Evolutionary conservation across 2,113 vertebrate genomes (phyloP).

Genomic region (Corythaeola cristata): DNA sequence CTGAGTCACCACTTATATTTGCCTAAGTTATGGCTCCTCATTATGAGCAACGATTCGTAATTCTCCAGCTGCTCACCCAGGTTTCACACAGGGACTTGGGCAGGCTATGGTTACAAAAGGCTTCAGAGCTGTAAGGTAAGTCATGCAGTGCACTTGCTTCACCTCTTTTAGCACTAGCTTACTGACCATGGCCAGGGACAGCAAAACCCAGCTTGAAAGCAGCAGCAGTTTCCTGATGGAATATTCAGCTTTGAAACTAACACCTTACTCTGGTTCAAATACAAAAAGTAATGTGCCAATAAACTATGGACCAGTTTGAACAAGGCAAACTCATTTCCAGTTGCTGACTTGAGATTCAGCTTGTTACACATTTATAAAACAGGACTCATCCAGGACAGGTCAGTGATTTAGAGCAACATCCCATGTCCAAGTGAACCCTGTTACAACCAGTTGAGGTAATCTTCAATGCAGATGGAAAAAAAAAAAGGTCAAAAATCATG

Average conservation of each 20-base stretch:
- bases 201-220: not conserved
- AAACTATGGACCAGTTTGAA: not conserved
- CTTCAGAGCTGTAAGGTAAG: not conserved
- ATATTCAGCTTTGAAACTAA: not conserved
- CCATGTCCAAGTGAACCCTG: not conserved
- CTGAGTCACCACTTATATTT: conserved; percentile 9
- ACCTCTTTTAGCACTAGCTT: not conserved
- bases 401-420: not conserved
- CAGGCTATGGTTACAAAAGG: not conserved
- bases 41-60: conserved; percentile 6
- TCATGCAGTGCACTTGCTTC: not conserved
- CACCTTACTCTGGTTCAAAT: not conserved
- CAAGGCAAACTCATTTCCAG: not conserved
- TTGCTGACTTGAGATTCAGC: not conserved
- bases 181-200: not conserved
- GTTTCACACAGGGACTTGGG: not conserved
- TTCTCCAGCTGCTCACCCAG: conserved; percentile 5
- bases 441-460: not conserved
- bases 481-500: not conserved
- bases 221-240: not conserved
- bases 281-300: not conserved
- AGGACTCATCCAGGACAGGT: not conserved
- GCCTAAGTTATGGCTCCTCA: not conserved
- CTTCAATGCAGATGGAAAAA: not conserved
- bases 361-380: not conserved